Evolutionary conservation across 1,140 invertebrate genomes (phyloP).

Genomic region (Rhagoletis pomonella): DNA sequence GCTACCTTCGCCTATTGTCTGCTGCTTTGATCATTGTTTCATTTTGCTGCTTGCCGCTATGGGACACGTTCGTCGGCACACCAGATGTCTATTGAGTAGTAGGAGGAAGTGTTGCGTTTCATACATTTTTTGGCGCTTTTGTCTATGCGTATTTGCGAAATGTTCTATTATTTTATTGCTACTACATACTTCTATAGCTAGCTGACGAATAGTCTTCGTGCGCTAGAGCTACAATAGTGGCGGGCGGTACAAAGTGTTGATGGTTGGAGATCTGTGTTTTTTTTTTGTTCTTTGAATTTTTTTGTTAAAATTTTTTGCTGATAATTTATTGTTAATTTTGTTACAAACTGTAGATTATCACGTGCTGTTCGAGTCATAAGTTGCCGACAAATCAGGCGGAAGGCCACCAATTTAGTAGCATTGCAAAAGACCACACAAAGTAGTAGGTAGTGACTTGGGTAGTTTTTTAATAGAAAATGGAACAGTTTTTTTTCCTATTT

Average conservation of each 20-base stretch:
- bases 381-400: conserved; percentile 63
- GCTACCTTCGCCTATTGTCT: conserved; percentile 26
- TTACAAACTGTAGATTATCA: neutral
- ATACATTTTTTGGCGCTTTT: conserved; percentile 37
- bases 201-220: neutral
- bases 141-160: conserved; percentile 11
- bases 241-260: conserved; percentile 36
- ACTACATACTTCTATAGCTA: neutral
- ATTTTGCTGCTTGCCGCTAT: conserved; percentile 29
- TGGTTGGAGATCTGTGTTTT: neutral
- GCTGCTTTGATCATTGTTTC: neutral
- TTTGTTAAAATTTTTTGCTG: neutral
- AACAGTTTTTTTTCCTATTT: no score
- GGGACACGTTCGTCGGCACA: conserved; percentile 44
- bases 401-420: neutral
- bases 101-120: conserved; percentile 55
- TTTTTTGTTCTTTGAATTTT: neutral
- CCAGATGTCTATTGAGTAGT: conserved; percentile 48
- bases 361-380: conserved; percentile 24
- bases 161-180: conserved; percentile 33
- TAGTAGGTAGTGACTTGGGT: neutral
- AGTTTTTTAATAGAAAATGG: no score
- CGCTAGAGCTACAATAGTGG: no score
- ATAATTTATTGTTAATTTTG: conserved; percentile 29
- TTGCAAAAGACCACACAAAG: neutral